Evolutionary conservation across 2,888 invertebrate species (phyloP).

Genomic region (Andrena praecox): DNA sequence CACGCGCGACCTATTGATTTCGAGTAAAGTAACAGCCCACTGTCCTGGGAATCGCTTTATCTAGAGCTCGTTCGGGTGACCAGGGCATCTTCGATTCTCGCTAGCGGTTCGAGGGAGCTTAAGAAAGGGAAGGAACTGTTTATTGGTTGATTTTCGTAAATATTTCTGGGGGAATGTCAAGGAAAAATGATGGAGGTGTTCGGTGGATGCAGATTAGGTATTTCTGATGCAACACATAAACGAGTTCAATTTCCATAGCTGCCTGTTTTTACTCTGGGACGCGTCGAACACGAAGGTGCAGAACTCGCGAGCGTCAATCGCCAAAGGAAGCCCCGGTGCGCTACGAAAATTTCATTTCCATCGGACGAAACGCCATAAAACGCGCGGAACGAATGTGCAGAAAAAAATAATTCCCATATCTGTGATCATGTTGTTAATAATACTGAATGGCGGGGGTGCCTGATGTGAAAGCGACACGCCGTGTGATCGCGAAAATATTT

Average conservation of each 20-base stretch:
- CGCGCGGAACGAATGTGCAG: background rate
- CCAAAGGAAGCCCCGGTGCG: too few relatives aligned
- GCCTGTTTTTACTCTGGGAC: too few relatives aligned
- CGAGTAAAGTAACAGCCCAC: constrained; percentile 18
- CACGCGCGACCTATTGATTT: constrained; percentile 48
- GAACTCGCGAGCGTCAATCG: too few relatives aligned
- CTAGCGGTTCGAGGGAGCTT: background rate
- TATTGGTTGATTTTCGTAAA: background rate
- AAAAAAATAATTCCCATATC: background rate
- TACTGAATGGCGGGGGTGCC: background rate
- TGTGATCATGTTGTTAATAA: background rate
- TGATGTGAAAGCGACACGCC: background rate
- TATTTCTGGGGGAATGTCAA: background rate
- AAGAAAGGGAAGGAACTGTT: too few relatives aligned
- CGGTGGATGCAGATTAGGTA: too few relatives aligned
- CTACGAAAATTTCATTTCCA: background rate
- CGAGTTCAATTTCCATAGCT: too few relatives aligned
- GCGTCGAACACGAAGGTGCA: too few relatives aligned
- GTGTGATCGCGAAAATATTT: constrained; percentile 6
- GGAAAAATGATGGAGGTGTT: too few relatives aligned
- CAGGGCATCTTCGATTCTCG: constrained; percentile 26
- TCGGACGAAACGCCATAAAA: background rate
- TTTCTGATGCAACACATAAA: too few relatives aligned
- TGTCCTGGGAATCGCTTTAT: constrained; percentile 24
- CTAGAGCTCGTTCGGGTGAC: constrained; percentile 1